Evolutionary conservation across 2,113 vertebrate species (phyloP), one percentile per base, ranked within the genome.

Genomic region (Australoheros scitulus): DNA sequence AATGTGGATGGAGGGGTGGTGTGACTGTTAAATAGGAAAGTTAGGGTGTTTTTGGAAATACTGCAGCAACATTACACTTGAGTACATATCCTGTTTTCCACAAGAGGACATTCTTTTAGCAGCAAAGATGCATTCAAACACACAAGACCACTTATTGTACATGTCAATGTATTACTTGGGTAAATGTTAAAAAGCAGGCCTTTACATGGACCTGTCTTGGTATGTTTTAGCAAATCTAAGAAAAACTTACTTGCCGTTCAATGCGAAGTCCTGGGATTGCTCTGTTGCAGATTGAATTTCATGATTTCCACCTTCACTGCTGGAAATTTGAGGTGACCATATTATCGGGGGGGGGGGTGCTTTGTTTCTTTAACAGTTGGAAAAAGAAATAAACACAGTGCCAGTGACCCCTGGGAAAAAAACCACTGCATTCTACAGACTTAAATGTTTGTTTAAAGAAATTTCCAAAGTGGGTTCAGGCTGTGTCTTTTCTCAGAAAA

Each of bases 371-470:
- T 36, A 38, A 29, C 55, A 63, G 52, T 20, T 76, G 58, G 63
- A 61, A 78, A 79, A 76, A 70, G 36, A 86, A 87, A 90, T 76
- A 88, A 90, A 87, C 61, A 56, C 26, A 63, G 52, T 50, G 32
- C 61, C 47, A 43, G 5, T 61, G 80, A 83, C 75, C 60, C 61
- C 63, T 72, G 9, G 14, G 14, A 43, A 8, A 68, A 84, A 60
- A 24, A 15, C 22, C 20, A n/a, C 6, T 47, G 3, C 18, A 22
- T 32, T 57, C 38, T 68, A 52, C 11, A 8, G 74, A 57, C 75
- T 81, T 20, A 7, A 38, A 4, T 43, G 34, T 84, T 80, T 84
- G 24, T 79, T 61, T 61, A 61, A 70, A 60, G 32, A 52, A 60
- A 60, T 34, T 13, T 60, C 13, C 11, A 9, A 60, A 52, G 64